Conservation (phyloP, 1,140 invertebrate genomes). For the Delia radicum region DNA sequence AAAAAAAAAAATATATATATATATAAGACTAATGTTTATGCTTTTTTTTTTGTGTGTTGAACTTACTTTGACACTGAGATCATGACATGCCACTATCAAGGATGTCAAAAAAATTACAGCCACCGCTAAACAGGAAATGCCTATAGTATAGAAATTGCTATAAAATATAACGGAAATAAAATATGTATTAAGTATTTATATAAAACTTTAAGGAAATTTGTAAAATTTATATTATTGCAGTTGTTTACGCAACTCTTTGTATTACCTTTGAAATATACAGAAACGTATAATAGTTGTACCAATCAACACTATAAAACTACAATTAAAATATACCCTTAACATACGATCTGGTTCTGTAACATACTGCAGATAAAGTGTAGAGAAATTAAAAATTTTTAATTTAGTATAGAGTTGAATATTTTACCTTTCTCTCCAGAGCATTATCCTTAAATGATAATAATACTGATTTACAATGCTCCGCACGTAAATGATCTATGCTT, state of each 20-base stretch:
- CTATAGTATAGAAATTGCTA: conserved; percentile 37
- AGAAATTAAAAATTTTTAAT: conserved; percentile 25
- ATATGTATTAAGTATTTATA: conserved; percentile 7
- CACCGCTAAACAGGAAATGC: conserved; percentile 34
- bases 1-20: background rate
- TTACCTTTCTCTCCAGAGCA: conserved; percentile 78
- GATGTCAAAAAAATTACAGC: conserved; percentile 47
- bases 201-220: background rate
- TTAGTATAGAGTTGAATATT: background rate
- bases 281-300: conserved; percentile 66
- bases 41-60: background rate
- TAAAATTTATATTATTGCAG: background rate
- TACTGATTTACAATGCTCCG: conserved; percentile 80
- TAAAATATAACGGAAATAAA: conserved; percentile 17
- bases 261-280: conserved; percentile 68
- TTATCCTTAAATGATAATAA: conserved; percentile 78
- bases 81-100: conserved; percentile 49
- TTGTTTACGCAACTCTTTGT: background rate
- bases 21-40: background rate
- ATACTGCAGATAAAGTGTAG: conserved; percentile 64
- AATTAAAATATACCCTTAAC: conserved; percentile 81
- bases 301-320: conserved; percentile 72
- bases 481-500: conserved; percentile 83
- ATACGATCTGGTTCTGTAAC: conserved; percentile 76
- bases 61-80: conserved; percentile 49